Percentiles rank a stretch among this genome's conserved stretches.
These are phyloP conservation scores for Apodemus speciosus DNA, from an alignment of 2,113 vertebrate species.

Conservation along the genomic window DNA sequence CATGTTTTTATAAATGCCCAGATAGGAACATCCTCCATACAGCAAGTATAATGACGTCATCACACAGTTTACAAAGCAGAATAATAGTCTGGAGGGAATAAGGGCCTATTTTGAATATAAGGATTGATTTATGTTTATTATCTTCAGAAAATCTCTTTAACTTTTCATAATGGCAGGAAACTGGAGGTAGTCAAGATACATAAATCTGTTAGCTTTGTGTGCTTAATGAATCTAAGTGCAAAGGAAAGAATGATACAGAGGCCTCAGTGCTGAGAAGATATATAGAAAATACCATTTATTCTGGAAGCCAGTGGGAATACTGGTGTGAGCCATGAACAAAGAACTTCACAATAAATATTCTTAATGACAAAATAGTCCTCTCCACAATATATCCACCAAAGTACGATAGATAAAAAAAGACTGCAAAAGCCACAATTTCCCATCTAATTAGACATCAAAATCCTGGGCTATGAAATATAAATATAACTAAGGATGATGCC, in stretches of 20 bases:
- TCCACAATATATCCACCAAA: background rate
- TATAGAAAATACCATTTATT: slow-evolving; percentile 27
- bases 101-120: slow-evolving; percentile 40
- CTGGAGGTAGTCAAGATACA: slow-evolving; percentile 3
- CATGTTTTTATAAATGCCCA: slow-evolving; percentile 15
- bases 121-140: slow-evolving; percentile 45
- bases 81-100: slow-evolving; percentile 15
- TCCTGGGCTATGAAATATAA: slow-evolving; percentile 28
- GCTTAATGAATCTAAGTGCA: background rate
- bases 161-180: slow-evolving; percentile 41
- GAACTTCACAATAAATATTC: slow-evolving; percentile 16
- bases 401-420: slow-evolving; percentile 34
- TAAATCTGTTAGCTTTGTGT: background rate
- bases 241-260: background rate
- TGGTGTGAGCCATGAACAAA: background rate
- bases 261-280: background rate
- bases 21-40: background rate
- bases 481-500: background rate
- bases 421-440: background rate
- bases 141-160: slow-evolving; percentile 2
- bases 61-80: background rate
- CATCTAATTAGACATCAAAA: background rate
- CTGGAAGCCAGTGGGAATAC: background rate
- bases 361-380: background rate
- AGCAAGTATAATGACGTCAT: background rate